phyloP scores from a whole-genome alignment of 1,140 invertebrate species.

The Lamellibrachia luymesi region DNA sequence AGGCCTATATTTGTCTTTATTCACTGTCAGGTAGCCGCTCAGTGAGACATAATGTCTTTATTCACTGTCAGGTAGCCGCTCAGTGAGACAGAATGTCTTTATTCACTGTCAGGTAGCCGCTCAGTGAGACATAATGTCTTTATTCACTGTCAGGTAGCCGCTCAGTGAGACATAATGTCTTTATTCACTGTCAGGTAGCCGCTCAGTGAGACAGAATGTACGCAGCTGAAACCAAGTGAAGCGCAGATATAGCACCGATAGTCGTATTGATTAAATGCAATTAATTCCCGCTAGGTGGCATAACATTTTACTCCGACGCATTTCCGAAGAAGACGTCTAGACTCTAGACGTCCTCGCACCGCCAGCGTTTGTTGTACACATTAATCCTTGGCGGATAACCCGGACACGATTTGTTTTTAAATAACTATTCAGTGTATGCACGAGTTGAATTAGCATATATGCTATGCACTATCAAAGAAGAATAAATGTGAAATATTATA shows the following conservation, averaged over 20 bases:
- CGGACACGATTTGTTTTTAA: no score
- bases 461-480: no score
- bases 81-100: not conserved
- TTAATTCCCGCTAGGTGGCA: not conserved
- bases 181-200: not conserved
- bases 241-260: not conserved
- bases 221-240: not conserved
- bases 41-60: not conserved
- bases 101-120: not conserved
- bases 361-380: no score
- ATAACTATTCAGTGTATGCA: no score
- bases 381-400: no score
- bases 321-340: no score
- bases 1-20: not conserved
- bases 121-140: not conserved
- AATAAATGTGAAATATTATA: no score
- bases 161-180: not conserved
- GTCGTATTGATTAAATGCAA: not conserved
- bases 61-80: not conserved
- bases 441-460: no score
- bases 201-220: not conserved
- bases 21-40: not conserved
- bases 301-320: no score
- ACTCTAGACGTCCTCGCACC: no score
- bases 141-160: not conserved